Base-by-base conservation (phyloP, 2,888 invertebrate species). In the Synanthedon andrenaeformis region DNA sequence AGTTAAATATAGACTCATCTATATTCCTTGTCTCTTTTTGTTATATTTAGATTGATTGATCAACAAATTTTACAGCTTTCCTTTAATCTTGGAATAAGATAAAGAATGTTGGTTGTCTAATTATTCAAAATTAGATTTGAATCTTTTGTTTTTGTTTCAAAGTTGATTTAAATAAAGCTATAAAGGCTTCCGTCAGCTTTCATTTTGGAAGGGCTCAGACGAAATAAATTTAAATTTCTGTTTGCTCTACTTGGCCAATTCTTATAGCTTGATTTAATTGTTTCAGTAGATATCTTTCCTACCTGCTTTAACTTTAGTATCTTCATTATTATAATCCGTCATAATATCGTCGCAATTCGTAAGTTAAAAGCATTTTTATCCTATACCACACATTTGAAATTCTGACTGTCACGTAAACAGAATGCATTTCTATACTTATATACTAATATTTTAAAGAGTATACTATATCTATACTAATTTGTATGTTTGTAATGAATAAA, bases 151-250 rank as follows among this genome's bases (percentile, higher is more conserved):
- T 13, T 13, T 55, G 55, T 54, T 51, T 54, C 53, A 53, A 56
- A 56, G 56, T 56, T 58, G 53, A 58, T 59, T 56, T 59, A 54
- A 59, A 60, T 57, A 57, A 60, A 55, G 56, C 56, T 54, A 51
- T 54, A 45, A 14, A 12, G 45, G 12, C 8, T 45, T 45, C 45
- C 12, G 45, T 45, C 45, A 45, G 14, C 45, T n/a, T 12, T 45
- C 45, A 45, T 45, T 45, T 13, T 13, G 45, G 13, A 45, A 45
- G 45, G 45, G 45, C n/a, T 14, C 45, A 45, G 45, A 45, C 45
- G 13, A 45, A 35, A 13, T 45, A 13, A 12, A n/a, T 45, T 45
- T 14, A 45, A 45, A 45, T 45, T 45, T 45, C 45, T 45, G 45
- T 45, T 45, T 45, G 0, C 6, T 45, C 10, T 45, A 45, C 45